Evolutionary conservation across 1,140 invertebrate species (phyloP).

Genomic region (Papilio aristodemus): DNA sequence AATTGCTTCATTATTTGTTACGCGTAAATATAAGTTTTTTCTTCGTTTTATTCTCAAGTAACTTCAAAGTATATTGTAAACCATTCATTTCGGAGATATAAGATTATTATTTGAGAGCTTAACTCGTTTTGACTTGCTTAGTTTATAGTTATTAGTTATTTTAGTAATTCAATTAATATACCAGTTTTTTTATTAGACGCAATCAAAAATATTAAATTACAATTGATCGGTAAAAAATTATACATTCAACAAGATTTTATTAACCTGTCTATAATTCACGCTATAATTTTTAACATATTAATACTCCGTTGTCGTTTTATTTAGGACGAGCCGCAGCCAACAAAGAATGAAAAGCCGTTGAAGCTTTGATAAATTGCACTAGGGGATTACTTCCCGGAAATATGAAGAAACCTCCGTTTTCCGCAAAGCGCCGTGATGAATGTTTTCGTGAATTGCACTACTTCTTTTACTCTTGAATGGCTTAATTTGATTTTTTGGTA

Average conservation of each 20-base stretch:
- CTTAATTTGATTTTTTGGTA: slow-evolving; percentile 17
- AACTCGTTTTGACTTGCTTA: too few species aligned
- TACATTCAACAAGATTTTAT: neutral
- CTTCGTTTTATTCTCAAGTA: too few species aligned
- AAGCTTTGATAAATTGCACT: slow-evolving; percentile 34
- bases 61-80: too few species aligned
- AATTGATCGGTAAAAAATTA: too few species aligned
- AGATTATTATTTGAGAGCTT: too few species aligned
- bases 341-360: slow-evolving; percentile 33
- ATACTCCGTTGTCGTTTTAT: slow-evolving; percentile 23
- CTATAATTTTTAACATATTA: slow-evolving; percentile 1
- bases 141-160: too few species aligned
- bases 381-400: slow-evolving; percentile 33
- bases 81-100: too few species aligned
- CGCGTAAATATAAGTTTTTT: neutral
- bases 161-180: too few species aligned
- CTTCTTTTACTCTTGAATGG: slow-evolving; percentile 30
- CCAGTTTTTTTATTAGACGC: neutral
- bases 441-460: slow-evolving; percentile 28
- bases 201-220: too few species aligned
- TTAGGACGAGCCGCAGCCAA: slow-evolving; percentile 23
- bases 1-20: neutral
- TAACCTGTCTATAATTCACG: neutral
- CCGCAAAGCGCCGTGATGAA: slow-evolving; percentile 28
- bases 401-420: slow-evolving; percentile 34